Evolutionary conservation across 1,140 invertebrate species (phyloP).

Genomic region (Neocloeon triangulifer): DNA sequence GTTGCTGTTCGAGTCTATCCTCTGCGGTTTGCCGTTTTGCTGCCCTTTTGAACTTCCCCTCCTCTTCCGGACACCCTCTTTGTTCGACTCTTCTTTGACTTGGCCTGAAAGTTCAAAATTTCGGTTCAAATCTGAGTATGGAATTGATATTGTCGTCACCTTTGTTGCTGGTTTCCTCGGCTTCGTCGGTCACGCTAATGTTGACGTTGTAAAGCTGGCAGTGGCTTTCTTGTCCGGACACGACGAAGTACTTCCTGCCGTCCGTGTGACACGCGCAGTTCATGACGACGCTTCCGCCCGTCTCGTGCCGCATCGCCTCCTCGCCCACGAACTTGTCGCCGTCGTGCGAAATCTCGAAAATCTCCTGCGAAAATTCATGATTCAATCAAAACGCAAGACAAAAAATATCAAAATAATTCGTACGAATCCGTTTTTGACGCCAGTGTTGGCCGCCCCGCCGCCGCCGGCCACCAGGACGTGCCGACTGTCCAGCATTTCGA

Average conservation of each 20-base stretch:
- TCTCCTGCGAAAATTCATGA: conserved; percentile 42
- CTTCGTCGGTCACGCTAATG: conserved; percentile 27
- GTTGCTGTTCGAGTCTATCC: conserved; percentile 12
- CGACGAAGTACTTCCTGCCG: conserved; percentile 47
- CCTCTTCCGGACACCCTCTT: conserved; percentile 18
- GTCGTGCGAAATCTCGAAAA: conserved; percentile 71
- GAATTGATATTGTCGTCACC: background rate
- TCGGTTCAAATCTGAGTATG: no score
- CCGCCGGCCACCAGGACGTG: conserved; percentile 89
- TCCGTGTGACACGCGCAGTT: conserved; percentile 42
- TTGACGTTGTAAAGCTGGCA: conserved; percentile 73
- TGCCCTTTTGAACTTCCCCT: conserved; percentile 18
- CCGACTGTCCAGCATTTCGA: conserved; percentile 72
- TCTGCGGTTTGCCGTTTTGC: background rate
- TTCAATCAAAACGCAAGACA: conserved; percentile 4
- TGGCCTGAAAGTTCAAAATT: no score
- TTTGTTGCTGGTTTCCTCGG: conserved; percentile 8
- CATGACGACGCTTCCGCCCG: conserved; percentile 75
- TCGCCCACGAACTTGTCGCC: conserved; percentile 56
- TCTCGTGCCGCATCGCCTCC: conserved; percentile 70
- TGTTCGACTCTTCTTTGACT: conserved; percentile 2
- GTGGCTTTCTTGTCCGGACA: conserved; percentile 74
- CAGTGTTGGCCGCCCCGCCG: conserved; percentile 84
- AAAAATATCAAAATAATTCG: conserved; percentile 17
- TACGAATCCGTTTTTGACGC: conserved; percentile 87